Percentiles rank a stretch among this genome's conserved stretches.
These are phyloP conservation scores for Cosmia pyralina DNA, from an alignment of 2,888 invertebrate genomes.

Conservation along the genomic window DNA sequence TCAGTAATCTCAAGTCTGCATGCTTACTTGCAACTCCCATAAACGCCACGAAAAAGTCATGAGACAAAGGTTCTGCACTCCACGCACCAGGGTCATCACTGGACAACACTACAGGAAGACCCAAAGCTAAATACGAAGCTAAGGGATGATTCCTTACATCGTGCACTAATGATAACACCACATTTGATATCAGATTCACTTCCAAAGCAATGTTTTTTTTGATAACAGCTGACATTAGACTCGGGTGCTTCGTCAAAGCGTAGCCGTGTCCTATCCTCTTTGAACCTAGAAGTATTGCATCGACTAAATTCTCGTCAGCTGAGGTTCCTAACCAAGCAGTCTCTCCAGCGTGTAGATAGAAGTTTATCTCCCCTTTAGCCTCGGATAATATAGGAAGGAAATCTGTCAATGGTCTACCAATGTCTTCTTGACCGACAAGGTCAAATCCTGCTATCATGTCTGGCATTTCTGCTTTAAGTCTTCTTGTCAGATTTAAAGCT, in stretches of 20 bases:
- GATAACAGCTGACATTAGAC: slow-evolving; percentile 89
- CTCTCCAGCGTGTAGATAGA: slow-evolving; percentile 95
- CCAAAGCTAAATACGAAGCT: slow-evolving; percentile 91
- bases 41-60: slow-evolving; percentile 95
- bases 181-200: slow-evolving; percentile 95
- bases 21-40: slow-evolving; percentile 93
- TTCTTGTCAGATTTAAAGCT: slow-evolving; percentile 78
- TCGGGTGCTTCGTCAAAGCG: slow-evolving; percentile 93
- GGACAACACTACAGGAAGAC: slow-evolving; percentile 93
- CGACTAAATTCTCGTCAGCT: slow-evolving; percentile 93
- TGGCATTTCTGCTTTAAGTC: slow-evolving; percentile 89
- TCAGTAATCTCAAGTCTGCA: slow-evolving; percentile 93
- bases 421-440: slow-evolving; percentile 95
- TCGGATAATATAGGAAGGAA: slow-evolving; percentile 90
- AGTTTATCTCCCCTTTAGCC: slow-evolving; percentile 89
- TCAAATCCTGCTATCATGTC: slow-evolving; percentile 94
- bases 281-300: slow-evolving; percentile 93
- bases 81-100: slow-evolving; percentile 95
- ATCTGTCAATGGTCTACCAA: slow-evolving; percentile 91
- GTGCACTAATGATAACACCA: slow-evolving; percentile 92
- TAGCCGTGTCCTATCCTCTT: slow-evolving; percentile 95
- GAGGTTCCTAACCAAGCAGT: slow-evolving; percentile 93
- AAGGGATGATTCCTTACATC: slow-evolving; percentile 95
- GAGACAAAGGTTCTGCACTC: slow-evolving; percentile 93
- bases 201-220: slow-evolving; percentile 92